Evolutionary conservation across 1,140 invertebrate genomes (phyloP), one percentile per base, ranked within the genome.

Genomic region (Pseudomyrmex concolor): DNA sequence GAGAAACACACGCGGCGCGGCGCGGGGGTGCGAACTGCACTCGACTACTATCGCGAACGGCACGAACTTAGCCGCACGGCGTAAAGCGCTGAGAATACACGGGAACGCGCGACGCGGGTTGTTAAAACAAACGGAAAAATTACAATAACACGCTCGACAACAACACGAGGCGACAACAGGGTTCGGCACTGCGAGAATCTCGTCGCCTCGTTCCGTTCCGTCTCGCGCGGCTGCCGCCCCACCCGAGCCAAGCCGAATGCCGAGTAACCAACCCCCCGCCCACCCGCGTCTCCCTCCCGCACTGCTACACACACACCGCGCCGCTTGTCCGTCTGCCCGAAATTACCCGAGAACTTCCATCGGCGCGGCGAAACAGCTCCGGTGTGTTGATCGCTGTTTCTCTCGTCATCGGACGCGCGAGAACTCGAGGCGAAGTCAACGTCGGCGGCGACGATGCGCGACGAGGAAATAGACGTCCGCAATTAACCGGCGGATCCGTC

Each of bases 181-280:
- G 72, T 88, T 88, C 86, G 86, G 62, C 86, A 87, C 86, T 85
- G 86, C 86, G 83, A 87, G 86, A 57, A 71, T 82, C 82, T 82
- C 71, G 72, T 85, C 83, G 25, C 51, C 57, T 82, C 70, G 48
- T 43, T 60, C n/a, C 55, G 76, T 77, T 25, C 48, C 85, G 76
- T 68, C 84, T 84, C 72, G 34, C 19, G 10, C 34, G 34, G 71
- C 67, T 73, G 67, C 25, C 84, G 86, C 86, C 86, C 86, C 86
- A 88, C 86, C 86, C 86, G 71, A 66, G 15, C 22, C 66, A 19
- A 87, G 34, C 60, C 81, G 85, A 84, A 73, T 84, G 66, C 81
- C 81, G 85, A 82, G 80, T 70, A 84, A 67, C 74, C 12, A 54
- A 57, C 51, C 34, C 68, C 64, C 68, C 55, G 25, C 74, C 5